Evolutionary conservation across 2,888 invertebrate genomes (phyloP), one percentile per base, ranked within the genome.

Genomic region (Melieria picta): DNA sequence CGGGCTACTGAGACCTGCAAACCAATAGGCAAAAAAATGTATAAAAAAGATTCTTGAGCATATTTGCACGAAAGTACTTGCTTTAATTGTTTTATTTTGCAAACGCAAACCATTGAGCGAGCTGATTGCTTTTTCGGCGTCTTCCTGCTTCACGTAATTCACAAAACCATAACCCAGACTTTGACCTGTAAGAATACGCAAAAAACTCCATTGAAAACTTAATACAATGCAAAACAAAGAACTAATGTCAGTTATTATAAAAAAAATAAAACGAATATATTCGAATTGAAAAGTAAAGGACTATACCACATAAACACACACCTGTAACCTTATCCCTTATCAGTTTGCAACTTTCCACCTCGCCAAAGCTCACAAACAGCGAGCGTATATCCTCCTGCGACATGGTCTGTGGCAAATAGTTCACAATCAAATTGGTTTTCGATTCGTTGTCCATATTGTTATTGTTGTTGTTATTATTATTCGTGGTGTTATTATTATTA

Each of bases 1-100:
- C 96, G 91, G 81, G 96, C 96, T 88, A 94, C 94, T 81, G 96
- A 97, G 80, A 87, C 87, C 86, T 86, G 60, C 0, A 69, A n/a
- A 47, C 10, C 16, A 6, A 48, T 7, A 9, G 47, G 5, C 7
- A 7, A 58, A 58, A 58, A 13, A 58, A 5, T 58, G 4, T 16
- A 30, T 58, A 42, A 58, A 42, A 4, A 57, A 57, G 13, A n/a
- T 9, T 16, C 10, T 16, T 11, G 10, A 45, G 10, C 43, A 43
- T 13, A 48, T 16, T 30, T 50, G 13, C 45, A 63, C n/a, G 30
- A 67, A 7, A 62, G 6, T 48, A 74, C 80, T 76, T 87, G 96
- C 98, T 93, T 99, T 99, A 86, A 99, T 99, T 73, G 98, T 99
- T 91, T 99, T 99, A 89, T 99, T 99, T 89, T 99, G 99, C 81